Conservation (phyloP, 1,140 invertebrate species). For the Panonychus citri region DNA sequence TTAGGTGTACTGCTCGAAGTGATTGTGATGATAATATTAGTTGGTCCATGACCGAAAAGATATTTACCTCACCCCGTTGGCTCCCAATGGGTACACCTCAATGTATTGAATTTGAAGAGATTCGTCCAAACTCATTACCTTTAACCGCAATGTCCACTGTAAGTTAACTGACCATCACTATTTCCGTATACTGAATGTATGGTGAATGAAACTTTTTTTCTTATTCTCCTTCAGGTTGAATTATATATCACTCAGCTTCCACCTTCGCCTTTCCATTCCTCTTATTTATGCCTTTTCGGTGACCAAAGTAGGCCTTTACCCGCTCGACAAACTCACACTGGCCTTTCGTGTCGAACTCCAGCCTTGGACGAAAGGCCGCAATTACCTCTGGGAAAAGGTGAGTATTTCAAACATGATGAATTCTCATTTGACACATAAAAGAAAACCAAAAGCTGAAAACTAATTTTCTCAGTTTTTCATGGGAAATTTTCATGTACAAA, state of each 20-base stretch:
- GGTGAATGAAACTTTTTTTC: too few relatives aligned
- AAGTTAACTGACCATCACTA: too few relatives aligned
- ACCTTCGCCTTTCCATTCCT: slow-evolving; percentile 59
- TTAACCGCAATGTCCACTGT: slow-evolving; percentile 25
- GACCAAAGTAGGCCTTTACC: slow-evolving; percentile 53
- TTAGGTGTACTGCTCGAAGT: slow-evolving; percentile 47
- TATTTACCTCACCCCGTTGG: slow-evolving; percentile 49
- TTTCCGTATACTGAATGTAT: too few relatives aligned
- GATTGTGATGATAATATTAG: slow-evolving; percentile 64
- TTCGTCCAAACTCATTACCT: slow-evolving; percentile 64
- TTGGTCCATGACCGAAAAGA: background rate
- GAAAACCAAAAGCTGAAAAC: too few relatives aligned
- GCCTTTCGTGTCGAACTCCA: slow-evolving; percentile 63
- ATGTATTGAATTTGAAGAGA: slow-evolving; percentile 85
- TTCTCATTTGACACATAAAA: too few relatives aligned
- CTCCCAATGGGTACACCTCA: slow-evolving; percentile 69
- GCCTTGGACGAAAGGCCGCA: slow-evolving; percentile 43
- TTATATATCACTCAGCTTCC: slow-evolving; percentile 68
- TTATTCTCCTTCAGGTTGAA: slow-evolving; percentile 34
- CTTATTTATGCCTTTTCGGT: slow-evolving; percentile 75
- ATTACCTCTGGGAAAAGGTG: slow-evolving; percentile 42
- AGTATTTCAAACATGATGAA: too few relatives aligned
- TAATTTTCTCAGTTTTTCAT: too few relatives aligned
- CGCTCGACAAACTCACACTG: slow-evolving; percentile 46
- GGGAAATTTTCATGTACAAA: too few relatives aligned